Evolutionary conservation across 2,113 vertebrate species (phyloP).

Genomic region (Cacatua alba): DNA sequence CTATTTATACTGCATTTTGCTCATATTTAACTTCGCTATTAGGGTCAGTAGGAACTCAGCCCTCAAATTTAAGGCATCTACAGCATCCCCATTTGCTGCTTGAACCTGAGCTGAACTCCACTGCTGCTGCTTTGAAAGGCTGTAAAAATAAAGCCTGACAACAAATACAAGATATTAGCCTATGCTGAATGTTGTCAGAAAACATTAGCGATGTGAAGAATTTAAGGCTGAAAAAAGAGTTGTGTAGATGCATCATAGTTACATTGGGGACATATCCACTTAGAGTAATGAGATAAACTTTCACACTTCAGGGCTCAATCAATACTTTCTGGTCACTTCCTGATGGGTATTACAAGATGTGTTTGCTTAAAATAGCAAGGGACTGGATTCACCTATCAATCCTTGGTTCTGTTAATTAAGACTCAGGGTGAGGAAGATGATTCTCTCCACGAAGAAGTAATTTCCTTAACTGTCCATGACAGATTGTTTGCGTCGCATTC

Average conservation of each 20-base stretch:
- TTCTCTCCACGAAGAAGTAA: not conserved
- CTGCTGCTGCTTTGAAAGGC: not conserved
- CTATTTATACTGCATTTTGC: not conserved
- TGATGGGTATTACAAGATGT: not conserved
- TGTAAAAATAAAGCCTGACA: not conserved
- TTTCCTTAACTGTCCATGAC: not conserved
- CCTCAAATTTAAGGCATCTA: not conserved
- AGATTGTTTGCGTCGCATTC: not conserved
- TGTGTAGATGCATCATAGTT: not conserved
- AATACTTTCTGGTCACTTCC: conserved; percentile 20
- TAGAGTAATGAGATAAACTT: conserved; percentile 18
- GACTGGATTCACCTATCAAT: not conserved
- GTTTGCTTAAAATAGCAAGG: conserved; percentile 16
- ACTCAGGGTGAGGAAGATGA: not conserved
- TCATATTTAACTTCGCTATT: not conserved
- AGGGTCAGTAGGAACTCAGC: not conserved
- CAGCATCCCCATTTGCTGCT: not conserved
- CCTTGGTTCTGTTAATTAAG: not conserved
- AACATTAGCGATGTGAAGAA: not conserved
- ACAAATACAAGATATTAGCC: not conserved
- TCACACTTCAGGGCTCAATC: not conserved
- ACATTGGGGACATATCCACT: not conserved
- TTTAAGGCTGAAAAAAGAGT: not conserved
- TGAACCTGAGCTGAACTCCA: not conserved
- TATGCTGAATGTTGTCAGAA: not conserved